Conservation (phyloP, 2,888 invertebrate genomes). For the Amiota mariae region DNA sequence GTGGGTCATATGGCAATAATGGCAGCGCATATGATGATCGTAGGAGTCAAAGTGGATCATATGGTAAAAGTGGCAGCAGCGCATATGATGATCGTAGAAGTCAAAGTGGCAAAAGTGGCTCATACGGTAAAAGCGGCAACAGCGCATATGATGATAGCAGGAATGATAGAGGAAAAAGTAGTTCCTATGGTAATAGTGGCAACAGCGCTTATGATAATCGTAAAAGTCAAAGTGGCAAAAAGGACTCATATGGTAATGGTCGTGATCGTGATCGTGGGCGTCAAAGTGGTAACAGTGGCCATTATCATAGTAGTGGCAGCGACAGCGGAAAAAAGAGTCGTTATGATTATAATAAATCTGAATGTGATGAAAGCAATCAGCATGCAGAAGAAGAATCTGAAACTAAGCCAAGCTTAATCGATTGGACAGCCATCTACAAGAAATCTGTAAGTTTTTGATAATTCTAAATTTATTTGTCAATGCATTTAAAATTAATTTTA, state of each 20-base stretch:
- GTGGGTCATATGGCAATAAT: too few relatives aligned
- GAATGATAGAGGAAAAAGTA: too few relatives aligned
- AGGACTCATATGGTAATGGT: too few relatives aligned
- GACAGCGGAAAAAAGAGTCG: too few relatives aligned
- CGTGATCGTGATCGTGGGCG: constrained; percentile 25
- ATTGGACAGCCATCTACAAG: constrained; percentile 63
- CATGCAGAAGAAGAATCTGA: not conserved
- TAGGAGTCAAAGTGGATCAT: too few relatives aligned
- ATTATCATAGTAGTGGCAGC: not conserved
- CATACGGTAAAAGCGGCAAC: not conserved
- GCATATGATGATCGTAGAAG: too few relatives aligned
- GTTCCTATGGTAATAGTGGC: constrained; percentile 4
- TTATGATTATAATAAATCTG: too few relatives aligned
- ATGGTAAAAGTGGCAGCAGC: too few relatives aligned
- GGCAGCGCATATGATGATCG: too few relatives aligned
- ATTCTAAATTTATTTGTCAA: too few relatives aligned
- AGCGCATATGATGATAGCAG: too few relatives aligned
- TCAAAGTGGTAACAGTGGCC: not conserved
- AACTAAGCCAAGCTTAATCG: constrained; percentile 55
- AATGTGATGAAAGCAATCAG: not conserved
- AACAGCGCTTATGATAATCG: constrained; percentile 23
- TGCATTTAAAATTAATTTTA: too few relatives aligned
- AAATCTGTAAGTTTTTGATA: constrained; percentile 54
- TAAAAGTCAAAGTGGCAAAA: not conserved
- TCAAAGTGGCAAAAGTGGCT: not conserved